Base-by-base conservation (phyloP, 2,888 invertebrate genomes). In the Drosophila nigricruria region DNA sequence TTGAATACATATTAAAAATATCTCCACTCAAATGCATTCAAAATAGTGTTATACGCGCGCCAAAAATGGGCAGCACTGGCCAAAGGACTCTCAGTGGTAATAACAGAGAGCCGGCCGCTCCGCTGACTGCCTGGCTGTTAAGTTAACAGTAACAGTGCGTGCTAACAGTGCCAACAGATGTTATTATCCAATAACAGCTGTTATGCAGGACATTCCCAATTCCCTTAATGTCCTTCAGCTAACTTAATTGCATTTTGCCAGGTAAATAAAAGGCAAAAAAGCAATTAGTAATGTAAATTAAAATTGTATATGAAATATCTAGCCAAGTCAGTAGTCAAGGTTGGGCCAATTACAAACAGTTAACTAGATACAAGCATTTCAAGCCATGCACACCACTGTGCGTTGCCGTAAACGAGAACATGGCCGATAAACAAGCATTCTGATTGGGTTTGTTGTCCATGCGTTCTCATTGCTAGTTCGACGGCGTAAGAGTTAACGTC, bases 401-500 rank as follows among this genome's bases (percentile, higher is more conserved):
- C 77, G 42, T 32, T 40, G 45, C 67, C 62, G 81, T 77, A 67
- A 80, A 77, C 81, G 72, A 50, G 73, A 81, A 81, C 73, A 77
- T 64, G 79, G 81, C 71, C 77, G 81, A 61, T 75, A 70, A 77
- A 76, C 76, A 59, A 57, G 58, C 77, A 70, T 75, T 77, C 77
- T 77, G 79, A 76, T 77, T 77, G 77, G 77, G 38, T 76, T 75
- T 50, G 77, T 79, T 77, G 71, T 77, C 80, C 66, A 76, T 66
- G 60, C 78, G 71, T 79, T 76, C 80, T 79, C 80, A 77, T 79
- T 79, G 77, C 80, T 66, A 77, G 80, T 77, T 77, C 14, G 73
- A 78, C 69, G 78, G 75, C 78, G 78, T 62, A 69, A 79, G 74
- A 73, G 78, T 77, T 77, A 77, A 78, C 77, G 79, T 81, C 87